These are phyloP conservation scores for Crenuchus spilurus DNA, from an alignment of 2,797 vertebrate species.

Conservation along the genomic window DNA sequence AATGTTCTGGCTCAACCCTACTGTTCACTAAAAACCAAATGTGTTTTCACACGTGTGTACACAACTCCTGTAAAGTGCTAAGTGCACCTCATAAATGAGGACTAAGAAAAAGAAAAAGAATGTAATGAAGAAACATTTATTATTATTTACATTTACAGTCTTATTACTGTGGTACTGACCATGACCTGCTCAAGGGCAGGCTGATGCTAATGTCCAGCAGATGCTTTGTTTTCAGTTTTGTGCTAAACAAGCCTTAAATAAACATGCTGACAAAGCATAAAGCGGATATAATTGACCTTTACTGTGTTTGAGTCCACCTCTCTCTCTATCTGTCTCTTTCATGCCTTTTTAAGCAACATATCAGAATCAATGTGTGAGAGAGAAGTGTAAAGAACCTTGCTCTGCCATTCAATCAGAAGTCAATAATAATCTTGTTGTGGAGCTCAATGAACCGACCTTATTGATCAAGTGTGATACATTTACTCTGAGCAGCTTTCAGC, in stretches of 20 bases:
- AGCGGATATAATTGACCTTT: neutral
- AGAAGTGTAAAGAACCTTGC: constrained; percentile 1
- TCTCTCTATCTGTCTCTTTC: neutral
- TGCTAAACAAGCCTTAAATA: neutral
- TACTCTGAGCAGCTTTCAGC: constrained; percentile 33
- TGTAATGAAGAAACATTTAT: neutral
- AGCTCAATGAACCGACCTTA: constrained; percentile 40
- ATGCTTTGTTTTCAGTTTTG: neutral
- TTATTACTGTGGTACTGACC: neutral
- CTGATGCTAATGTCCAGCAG: neutral
- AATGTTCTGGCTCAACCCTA: too few species aligned
- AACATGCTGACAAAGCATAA: neutral
- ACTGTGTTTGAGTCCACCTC: neutral
- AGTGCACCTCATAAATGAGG: neutral
- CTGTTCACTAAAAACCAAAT: too few species aligned
- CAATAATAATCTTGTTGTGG: constrained; percentile 41
- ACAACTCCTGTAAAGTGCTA: neutral
- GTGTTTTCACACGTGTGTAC: neutral
- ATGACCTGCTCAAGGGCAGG: neutral
- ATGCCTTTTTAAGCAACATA: neutral
- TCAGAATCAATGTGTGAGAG: constrained; percentile 13
- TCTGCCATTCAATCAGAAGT: constrained; percentile 18
- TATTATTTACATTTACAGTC: neutral
- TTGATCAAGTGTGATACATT: constrained; percentile 46
- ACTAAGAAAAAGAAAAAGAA: neutral